Evolutionary conservation across 1,140 invertebrate species (phyloP).

Genomic region (Lepidurus couesii): DNA sequence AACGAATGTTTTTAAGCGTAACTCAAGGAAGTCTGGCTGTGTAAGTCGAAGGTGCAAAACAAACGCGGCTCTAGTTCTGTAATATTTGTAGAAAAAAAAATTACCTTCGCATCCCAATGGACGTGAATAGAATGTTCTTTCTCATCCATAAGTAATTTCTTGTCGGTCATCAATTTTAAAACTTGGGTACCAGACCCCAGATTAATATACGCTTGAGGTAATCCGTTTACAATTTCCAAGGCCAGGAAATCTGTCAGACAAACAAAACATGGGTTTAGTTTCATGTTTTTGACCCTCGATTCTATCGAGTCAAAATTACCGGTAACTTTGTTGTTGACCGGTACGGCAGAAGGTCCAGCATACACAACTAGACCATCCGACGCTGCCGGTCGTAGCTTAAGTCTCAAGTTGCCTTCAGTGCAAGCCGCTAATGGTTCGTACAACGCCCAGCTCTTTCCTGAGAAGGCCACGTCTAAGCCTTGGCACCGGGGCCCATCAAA

Average conservation of each 20-base stretch:
- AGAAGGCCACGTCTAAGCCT: conserved; percentile 76
- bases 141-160: conserved; percentile 63
- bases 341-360: conserved; percentile 67
- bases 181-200: conserved; percentile 76
- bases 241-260: conserved; percentile 75
- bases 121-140: conserved; percentile 75
- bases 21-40: too few species aligned
- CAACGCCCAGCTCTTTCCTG: conserved; percentile 79
- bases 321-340: conserved; percentile 53
- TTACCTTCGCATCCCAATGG: conserved; percentile 56
- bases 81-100: neutral
- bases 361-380: conserved; percentile 83
- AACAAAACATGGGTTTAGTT: conserved; percentile 28
- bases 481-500: conserved; percentile 85
- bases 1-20: too few species aligned
- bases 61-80: conserved; percentile 26
- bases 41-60: too few species aligned
- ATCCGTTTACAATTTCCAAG: conserved; percentile 77
- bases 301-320: conserved; percentile 43
- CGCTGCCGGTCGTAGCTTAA: conserved; percentile 68
- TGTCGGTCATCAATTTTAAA: conserved; percentile 63
- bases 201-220: conserved; percentile 75
- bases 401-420: conserved; percentile 44
- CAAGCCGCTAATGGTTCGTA: conserved; percentile 69
- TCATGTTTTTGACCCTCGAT: conserved; percentile 33